phyloP scores from a whole-genome alignment of 2,888 invertebrate species.

The Oligia strigilis region DNA sequence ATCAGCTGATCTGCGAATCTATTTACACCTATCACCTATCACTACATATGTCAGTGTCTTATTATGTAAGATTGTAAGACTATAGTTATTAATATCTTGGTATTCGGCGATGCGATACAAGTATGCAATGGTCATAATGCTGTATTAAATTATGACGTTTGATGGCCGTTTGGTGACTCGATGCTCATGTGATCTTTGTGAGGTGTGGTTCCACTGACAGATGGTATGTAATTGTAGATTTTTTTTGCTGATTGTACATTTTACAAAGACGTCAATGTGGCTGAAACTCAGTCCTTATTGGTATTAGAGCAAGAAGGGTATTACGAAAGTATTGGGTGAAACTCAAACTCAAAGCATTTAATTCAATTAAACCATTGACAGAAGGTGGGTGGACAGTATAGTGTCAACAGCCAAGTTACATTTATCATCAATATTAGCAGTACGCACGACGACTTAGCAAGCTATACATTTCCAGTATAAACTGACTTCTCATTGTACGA shows the following conservation, averaged over 20 bases:
- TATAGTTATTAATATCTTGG: constrained; percentile 23
- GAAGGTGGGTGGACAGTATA: not conserved
- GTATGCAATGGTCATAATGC: constrained; percentile 31
- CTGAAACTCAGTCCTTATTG: not conserved
- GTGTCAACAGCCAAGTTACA: no score
- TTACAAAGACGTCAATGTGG: not conserved
- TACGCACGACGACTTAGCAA: no score
- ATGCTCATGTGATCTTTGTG: constrained; percentile 44
- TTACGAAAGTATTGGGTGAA: not conserved
- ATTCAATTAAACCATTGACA: not conserved
- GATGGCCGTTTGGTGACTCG: constrained; percentile 41
- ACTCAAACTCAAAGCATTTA: not conserved
- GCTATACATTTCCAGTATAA: no score
- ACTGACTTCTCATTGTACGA: not conserved
- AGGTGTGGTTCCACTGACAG: constrained; percentile 28
- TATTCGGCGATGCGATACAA: constrained; percentile 17
- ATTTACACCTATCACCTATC: constrained; percentile 38
- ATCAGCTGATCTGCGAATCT: constrained; percentile 46
- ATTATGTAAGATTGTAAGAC: constrained; percentile 38
- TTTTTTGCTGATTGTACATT: no score
- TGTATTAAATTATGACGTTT: constrained; percentile 32
- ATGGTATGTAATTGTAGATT: not conserved
- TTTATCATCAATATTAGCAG: not conserved
- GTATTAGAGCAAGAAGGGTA: no score
- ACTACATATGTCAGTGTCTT: constrained; percentile 23